Conservation (phyloP, 2,113 vertebrate species). For the Crocuta crocuta region DNA sequence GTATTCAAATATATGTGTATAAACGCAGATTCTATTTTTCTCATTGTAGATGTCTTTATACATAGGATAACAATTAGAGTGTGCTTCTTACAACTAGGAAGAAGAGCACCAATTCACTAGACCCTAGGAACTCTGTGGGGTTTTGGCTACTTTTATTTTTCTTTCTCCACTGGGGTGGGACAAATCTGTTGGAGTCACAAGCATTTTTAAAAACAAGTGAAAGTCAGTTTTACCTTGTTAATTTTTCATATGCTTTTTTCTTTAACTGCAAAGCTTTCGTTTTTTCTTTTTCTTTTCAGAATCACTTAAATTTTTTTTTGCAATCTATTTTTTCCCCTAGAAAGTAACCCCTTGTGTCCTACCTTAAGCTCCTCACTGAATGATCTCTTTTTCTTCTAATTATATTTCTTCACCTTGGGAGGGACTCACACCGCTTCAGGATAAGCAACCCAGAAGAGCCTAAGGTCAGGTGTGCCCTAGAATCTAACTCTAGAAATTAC, state of each 20-base stretch:
- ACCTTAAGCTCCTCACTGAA: conserved; percentile 70
- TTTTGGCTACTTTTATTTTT: conserved; percentile 16
- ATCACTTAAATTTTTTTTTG: conserved; percentile 58
- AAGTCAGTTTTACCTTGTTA: conserved; percentile 62
- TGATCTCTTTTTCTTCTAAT: conserved; percentile 81
- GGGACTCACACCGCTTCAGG: conserved; percentile 69
- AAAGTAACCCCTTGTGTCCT: conserved; percentile 78
- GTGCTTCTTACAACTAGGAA: conserved; percentile 9
- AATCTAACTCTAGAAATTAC: conserved; percentile 80
- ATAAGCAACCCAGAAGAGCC: conserved; percentile 79
- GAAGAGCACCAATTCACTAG: conserved; percentile 6
- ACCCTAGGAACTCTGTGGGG: background rate
- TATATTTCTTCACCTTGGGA: conserved; percentile 82
- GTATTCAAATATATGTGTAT: background rate
- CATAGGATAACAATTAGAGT: background rate
- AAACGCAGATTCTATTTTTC: background rate
- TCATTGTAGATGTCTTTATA: background rate
- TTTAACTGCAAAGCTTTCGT: conserved; percentile 42
- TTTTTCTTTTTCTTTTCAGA: conserved; percentile 66
- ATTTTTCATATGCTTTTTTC: conserved; percentile 67
- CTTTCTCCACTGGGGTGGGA: background rate
- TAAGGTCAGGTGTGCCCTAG: conserved; percentile 82
- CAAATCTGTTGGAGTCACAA: background rate
- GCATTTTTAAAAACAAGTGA: conserved; percentile 30
- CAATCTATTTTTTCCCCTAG: conserved; percentile 71